A percentile compares a stretch with the other conserved stretches of the same genome.
These are phyloP conservation scores for Lasioglossum figueresi DNA, from an alignment of 2,888 invertebrate species.

Conservation along the genomic window DNA sequence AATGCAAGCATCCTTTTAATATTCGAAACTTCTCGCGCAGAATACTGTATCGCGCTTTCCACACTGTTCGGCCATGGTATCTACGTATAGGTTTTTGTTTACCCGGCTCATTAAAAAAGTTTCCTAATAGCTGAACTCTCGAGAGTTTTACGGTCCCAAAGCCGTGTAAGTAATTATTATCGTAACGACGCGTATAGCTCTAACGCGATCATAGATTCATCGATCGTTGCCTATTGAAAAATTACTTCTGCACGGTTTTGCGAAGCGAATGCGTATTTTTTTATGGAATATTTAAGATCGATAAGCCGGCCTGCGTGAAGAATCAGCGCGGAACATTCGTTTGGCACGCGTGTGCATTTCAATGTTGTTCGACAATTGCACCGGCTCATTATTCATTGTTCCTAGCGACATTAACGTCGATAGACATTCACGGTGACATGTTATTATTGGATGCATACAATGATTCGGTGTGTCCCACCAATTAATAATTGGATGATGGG, in stretches of 20 bases:
- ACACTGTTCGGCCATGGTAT: background rate
- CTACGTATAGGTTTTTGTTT: background rate
- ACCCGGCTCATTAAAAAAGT: background rate
- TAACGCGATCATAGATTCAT: background rate
- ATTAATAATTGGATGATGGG: background rate
- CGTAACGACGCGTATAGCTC: background rate
- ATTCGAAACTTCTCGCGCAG: background rate
- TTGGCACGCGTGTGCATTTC: background rate
- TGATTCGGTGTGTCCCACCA: background rate
- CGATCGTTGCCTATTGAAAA: background rate
- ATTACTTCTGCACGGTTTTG: background rate
- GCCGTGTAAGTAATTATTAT: background rate
- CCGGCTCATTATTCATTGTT: background rate
- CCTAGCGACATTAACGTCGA: background rate
- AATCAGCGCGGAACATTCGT: background rate
- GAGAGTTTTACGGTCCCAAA: background rate
- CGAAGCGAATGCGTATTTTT: background rate
- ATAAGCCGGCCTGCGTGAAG: background rate
- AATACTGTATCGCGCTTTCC: background rate
- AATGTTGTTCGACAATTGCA: background rate
- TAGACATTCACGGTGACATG: background rate
- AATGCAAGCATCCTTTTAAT: background rate
- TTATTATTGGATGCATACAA: background rate
- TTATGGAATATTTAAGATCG: background rate
- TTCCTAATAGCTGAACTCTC: background rate